These are phyloP conservation scores for Shargacucullia verbasci DNA, from an alignment of 2,888 invertebrate genomes.

Conservation along the genomic window DNA sequence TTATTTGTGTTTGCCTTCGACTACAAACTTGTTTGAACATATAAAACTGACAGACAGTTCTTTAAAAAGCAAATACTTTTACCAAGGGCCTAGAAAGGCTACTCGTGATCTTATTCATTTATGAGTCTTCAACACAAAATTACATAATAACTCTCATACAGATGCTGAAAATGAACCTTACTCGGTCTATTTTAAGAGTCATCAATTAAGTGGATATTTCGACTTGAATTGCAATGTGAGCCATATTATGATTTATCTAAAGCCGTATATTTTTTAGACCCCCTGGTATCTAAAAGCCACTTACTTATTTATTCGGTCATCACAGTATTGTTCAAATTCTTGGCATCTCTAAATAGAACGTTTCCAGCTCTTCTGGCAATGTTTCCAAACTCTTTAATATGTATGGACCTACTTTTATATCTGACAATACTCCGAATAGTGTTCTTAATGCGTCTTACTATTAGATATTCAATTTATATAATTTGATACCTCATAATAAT, in stretches of 20 bases:
- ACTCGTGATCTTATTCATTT: no score
- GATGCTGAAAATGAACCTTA: no score
- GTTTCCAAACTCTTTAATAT: constrained; percentile 56
- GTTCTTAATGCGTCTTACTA: constrained; percentile 2
- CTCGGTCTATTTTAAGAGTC: no score
- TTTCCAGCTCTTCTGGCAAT: constrained; percentile 56
- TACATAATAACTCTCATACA: no score
- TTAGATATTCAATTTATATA: not conserved
- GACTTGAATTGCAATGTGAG: no score
- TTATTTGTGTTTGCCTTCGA: not conserved
- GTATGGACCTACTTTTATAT: constrained; percentile 20
- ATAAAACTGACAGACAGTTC: no score
- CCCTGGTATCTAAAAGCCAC: constrained; percentile 8
- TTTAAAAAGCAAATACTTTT: no score
- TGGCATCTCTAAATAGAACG: constrained; percentile 67
- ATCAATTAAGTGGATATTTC: no score
- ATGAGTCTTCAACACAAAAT: no score
- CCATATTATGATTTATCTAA: not conserved
- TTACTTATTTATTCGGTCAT: constrained; percentile 32
- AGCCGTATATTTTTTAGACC: constrained; percentile 14
- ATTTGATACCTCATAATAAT: not conserved
- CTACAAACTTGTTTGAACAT: no score
- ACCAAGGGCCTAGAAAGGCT: no score
- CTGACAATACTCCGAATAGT: not conserved
- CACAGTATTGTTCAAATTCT: constrained; percentile 72